These are phyloP conservation scores for Mellilla xanthometata DNA, from an alignment of 2,888 invertebrate species.

Conservation along the genomic window DNA sequence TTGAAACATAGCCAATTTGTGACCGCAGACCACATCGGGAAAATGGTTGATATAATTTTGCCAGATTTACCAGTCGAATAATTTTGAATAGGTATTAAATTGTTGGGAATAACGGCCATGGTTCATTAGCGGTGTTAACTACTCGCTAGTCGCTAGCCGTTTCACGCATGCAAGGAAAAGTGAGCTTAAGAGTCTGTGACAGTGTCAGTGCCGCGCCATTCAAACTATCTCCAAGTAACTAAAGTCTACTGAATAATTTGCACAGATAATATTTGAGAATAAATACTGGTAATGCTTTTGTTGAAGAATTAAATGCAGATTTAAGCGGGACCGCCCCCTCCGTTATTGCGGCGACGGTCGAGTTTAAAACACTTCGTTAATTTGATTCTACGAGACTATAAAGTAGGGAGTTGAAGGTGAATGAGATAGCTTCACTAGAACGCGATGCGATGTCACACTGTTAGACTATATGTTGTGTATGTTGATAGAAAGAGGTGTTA, in stretches of 20 bases:
- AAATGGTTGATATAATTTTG: constrained; percentile 63
- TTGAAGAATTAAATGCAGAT: constrained; percentile 29
- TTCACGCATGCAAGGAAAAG: constrained; percentile 64
- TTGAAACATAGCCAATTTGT: constrained; percentile 56
- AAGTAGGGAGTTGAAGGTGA: constrained; percentile 15
- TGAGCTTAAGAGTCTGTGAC: constrained; percentile 46
- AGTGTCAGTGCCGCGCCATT: constrained; percentile 70
- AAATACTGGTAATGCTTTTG: constrained; percentile 25
- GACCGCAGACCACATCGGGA: constrained; percentile 44
- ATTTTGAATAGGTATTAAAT: constrained; percentile 37
- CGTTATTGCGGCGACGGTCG: constrained; percentile 11
- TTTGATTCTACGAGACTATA: constrained; percentile 23
- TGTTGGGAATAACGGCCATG: constrained; percentile 78
- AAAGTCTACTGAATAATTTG: constrained; percentile 36
- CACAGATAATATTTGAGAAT: constrained; percentile 25
- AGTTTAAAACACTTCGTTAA: constrained; percentile 13
- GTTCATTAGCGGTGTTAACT: constrained; percentile 55
- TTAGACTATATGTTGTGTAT: too few species aligned
- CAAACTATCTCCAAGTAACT: too few species aligned
- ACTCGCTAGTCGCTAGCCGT: constrained; percentile 70
- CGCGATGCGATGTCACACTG: constrained; percentile 16
- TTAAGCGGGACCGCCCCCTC: constrained; percentile 40
- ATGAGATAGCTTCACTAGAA: constrained; percentile 22
- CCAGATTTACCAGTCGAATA: constrained; percentile 71
- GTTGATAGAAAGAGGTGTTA: too few species aligned